Evolutionary conservation across 2,888 invertebrate genomes (phyloP), one percentile per base, ranked within the genome.

Genomic region (Aspidiotus destructor): DNA sequence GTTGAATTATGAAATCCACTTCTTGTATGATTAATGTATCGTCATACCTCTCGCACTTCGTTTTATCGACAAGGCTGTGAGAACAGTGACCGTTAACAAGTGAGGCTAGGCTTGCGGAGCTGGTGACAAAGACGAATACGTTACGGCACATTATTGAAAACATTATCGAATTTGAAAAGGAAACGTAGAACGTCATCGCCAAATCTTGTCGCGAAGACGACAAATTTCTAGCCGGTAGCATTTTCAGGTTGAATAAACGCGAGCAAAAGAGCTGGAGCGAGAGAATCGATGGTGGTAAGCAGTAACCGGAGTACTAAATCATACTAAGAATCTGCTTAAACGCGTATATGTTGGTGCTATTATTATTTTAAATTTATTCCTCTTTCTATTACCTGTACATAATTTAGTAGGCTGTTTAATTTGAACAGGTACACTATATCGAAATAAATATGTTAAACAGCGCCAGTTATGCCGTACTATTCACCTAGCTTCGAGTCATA

Each of bases 371-470:
- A 65, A 65, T 65, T 65, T 65, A 65, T 65, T 65, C 65, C 44
- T 57, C 58, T 65, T 65, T 65, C 65, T 65, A 65, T 65, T 65
- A 65, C 28, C 28, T 28, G 28, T 28, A 28, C 65, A 65, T 65
- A 65, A 65, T 65, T 65, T 65, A 65, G 58, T 65, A 65, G 15
- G 65, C 65, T 48, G 65, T 65, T 65, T 65, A 65, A 58, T 65
- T 65, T 65, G 58, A 65, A 65, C 65, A 58, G 65, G 65, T 65
- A 65, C 58, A 58, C 58, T 58, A 65, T 42, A 65, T 65, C 65
- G 58, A 65, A 65, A 65, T 65, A 58, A 65, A 65, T 65, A 65
- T 65, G 65, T 65, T 65, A 65, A 65, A 65, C 65, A 65, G 58
- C 10, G 58, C 65, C 57, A 48, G 65, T 65, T 65, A 64, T 57